phyloP scores from a whole-genome alignment of 2,113 vertebrate species.

The Jacana jacana region DNA sequence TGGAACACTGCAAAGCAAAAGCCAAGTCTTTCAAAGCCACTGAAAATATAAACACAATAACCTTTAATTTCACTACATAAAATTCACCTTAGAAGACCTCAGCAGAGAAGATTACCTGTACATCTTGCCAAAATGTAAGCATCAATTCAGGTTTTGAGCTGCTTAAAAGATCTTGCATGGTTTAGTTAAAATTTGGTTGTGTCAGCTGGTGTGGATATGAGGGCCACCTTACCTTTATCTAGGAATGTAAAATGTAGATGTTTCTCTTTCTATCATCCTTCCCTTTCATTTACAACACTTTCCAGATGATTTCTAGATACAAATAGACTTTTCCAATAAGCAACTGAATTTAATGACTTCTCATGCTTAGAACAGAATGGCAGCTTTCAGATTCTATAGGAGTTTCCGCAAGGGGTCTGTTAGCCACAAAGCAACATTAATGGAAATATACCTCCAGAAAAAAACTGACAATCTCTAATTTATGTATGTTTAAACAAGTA shows the following conservation, averaged over 20 bases:
- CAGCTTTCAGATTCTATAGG: neutral
- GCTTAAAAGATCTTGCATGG: neutral
- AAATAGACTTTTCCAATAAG: neutral
- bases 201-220: neutral
- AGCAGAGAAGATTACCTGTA: neutral
- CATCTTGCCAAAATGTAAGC: neutral
- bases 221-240: neutral
- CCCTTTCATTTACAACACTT: neutral
- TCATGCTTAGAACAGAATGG: neutral
- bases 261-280: neutral
- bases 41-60: neutral
- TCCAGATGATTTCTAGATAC: neutral
- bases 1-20: neutral
- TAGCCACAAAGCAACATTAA: neutral
- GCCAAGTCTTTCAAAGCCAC: neutral
- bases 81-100: neutral
- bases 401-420: neutral
- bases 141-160: neutral
- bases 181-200: neutral
- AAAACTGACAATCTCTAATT: neutral
- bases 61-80: neutral
- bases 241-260: neutral
- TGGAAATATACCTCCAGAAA: neutral
- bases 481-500: neutral
- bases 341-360: neutral